These are phyloP conservation scores for Psilopsiagon aurifrons DNA, from an alignment of 2,113 vertebrate genomes.

Conservation along the genomic window DNA sequence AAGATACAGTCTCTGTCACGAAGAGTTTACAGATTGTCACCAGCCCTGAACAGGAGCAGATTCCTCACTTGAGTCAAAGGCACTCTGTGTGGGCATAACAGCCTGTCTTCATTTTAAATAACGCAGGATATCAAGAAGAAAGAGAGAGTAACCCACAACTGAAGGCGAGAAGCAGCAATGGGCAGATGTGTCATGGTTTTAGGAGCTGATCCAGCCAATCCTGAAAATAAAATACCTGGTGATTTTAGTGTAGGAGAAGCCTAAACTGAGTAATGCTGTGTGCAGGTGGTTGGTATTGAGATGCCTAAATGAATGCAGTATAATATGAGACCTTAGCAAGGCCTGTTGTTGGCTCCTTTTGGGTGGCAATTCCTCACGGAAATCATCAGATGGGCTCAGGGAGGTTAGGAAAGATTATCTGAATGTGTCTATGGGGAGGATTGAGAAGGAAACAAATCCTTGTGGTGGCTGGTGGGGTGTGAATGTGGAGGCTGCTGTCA, in stretches of 20 bases:
- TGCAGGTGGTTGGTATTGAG: background rate
- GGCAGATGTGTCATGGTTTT: background rate
- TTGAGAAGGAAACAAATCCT: background rate
- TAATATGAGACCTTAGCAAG: background rate
- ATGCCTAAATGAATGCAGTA: background rate
- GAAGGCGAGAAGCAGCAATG: background rate
- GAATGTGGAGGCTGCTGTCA: background rate
- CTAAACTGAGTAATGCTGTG: background rate
- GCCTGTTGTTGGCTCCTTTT: background rate
- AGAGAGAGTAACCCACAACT: background rate
- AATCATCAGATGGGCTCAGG: background rate
- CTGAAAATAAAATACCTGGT: background rate
- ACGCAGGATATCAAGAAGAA: constrained; percentile 1
- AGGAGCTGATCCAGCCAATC: background rate
- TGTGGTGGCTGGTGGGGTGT: background rate
- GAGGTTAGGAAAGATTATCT: background rate
- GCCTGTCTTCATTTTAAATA: constrained; percentile 5
- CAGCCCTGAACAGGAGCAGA: constrained; percentile 41
- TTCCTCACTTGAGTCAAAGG: constrained; percentile 17
- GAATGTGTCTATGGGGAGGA: background rate
- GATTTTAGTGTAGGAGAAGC: background rate
- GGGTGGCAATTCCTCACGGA: background rate
- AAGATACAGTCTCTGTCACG: constrained; percentile 15
- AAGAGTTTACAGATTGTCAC: constrained; percentile 31
- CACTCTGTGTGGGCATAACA: constrained; percentile 49